These are phyloP conservation scores for Tholera decimalis DNA, from an alignment of 2,888 invertebrate species.

Conservation along the genomic window DNA sequence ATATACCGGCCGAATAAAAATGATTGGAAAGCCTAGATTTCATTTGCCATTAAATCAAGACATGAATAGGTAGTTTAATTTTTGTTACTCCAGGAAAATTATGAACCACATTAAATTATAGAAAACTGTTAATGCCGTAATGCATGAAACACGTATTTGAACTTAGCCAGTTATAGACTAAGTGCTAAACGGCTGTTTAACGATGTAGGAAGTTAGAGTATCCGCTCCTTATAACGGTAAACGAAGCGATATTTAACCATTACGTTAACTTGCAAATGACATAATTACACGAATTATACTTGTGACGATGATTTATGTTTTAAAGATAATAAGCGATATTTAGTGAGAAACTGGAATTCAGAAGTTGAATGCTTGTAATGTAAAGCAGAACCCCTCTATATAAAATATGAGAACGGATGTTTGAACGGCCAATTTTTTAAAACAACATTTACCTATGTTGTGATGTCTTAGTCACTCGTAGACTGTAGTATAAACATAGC, in stretches of 20 bases:
- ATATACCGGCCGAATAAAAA: not conserved
- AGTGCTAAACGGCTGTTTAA: conserved; percentile 54
- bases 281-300: conserved; percentile 46
- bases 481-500: not conserved
- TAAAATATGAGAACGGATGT: not conserved
- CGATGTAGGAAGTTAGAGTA: conserved; percentile 51
- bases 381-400: not conserved
- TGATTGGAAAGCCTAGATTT: not conserved
- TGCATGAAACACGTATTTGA: conserved; percentile 48
- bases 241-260: conserved; percentile 45
- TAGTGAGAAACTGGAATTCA: not conserved
- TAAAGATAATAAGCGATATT: conserved; percentile 7
- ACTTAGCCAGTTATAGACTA: conserved; percentile 44
- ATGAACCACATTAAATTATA: conserved; percentile 34
- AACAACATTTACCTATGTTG: not conserved
- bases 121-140: conserved; percentile 43
- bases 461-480: not conserved
- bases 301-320: conserved; percentile 31
- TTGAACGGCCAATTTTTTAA: not conserved
- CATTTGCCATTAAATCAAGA: not conserved
- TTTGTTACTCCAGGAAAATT: conserved; percentile 22
- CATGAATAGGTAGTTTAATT: not conserved
- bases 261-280: conserved; percentile 54
- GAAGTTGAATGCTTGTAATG: not conserved
- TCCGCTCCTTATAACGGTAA: conserved; percentile 57